Percentiles rank a stretch among this genome's conserved stretches.
Conservation (phyloP, 23 tunicate species). For the Clavelina lepadiformis region DNA sequence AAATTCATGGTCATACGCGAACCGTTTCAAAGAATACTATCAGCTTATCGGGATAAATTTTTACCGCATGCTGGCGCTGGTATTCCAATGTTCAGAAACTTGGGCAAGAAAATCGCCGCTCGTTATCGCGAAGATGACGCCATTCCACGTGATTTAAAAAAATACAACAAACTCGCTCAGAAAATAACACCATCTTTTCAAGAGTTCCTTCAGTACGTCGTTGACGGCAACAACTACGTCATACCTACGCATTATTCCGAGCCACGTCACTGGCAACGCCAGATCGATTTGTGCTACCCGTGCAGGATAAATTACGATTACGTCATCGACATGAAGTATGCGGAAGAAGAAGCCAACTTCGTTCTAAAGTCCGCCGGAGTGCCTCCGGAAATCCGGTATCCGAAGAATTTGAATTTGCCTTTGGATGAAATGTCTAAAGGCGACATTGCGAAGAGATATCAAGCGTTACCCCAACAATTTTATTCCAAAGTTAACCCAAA, state of each 20-base stretch:
- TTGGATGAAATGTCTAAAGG: background rate
- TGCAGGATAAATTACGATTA: conserved; percentile 68
- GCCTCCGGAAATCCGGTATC: conserved; percentile 16
- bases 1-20: conserved; percentile 40
- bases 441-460: background rate
- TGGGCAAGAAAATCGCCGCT: conserved; percentile 11
- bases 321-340: conserved; percentile 22
- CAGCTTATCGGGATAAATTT: conserved; percentile 49
- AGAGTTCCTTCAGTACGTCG: conserved; percentile 20
- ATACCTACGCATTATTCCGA: conserved; percentile 34
- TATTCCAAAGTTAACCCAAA: conserved; percentile 20
- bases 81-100: conserved; percentile 7
- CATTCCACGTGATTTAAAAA: too few relatives aligned
- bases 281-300: conserved; percentile 45
- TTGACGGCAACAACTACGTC: conserved; percentile 1
- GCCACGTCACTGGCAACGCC: conserved; percentile 54
- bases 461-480: conserved; percentile 2
- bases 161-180: too few relatives aligned
- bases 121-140: background rate
- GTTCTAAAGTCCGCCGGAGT: background rate
- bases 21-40: conserved; percentile 39
- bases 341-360: conserved; percentile 42
- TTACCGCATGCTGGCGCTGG: background rate
- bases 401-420: conserved; percentile 1
- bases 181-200: conserved; percentile 12